phyloP scores from a whole-genome alignment of 2,797 vertebrate genomes.

The Anolis apletophallus region DNA sequence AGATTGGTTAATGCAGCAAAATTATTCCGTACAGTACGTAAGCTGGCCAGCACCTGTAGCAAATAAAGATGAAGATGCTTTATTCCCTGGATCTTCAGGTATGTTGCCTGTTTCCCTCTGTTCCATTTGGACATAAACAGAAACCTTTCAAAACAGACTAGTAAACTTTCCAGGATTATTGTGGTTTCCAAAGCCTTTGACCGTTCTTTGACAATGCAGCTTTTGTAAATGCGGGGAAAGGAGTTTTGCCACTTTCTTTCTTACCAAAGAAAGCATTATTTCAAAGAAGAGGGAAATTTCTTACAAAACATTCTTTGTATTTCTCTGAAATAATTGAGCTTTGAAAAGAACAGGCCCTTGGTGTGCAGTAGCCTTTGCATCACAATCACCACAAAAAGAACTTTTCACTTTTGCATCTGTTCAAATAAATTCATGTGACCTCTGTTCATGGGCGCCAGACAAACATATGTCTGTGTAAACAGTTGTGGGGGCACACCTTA shows the following conservation, averaged over 20 bases:
- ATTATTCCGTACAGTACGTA: slow-evolving; percentile 98
- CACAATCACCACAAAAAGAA: slow-evolving; percentile 41
- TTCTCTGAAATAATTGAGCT: slow-evolving; percentile 35
- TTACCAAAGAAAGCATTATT: slow-evolving; percentile 39
- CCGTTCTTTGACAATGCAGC: slow-evolving; percentile 35
- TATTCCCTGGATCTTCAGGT: slow-evolving; percentile 31
- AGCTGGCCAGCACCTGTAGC: slow-evolving; percentile 93
- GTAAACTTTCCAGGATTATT: slow-evolving; percentile 27
- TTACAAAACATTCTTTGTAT: slow-evolving; percentile 34
- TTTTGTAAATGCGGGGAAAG: slow-evolving; percentile 22
- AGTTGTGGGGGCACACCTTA: not conserved
- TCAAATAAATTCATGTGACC: slow-evolving; percentile 8
- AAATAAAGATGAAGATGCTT: slow-evolving; percentile 41
- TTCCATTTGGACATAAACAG: slow-evolving; percentile 31
- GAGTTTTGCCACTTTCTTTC: slow-evolving; percentile 14
- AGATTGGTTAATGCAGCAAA: slow-evolving; percentile 98
- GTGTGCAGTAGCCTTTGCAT: slow-evolving; percentile 5
- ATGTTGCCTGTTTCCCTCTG: not conserved
- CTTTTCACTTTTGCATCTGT: not conserved
- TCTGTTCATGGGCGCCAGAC: not conserved
- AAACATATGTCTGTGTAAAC: not conserved
- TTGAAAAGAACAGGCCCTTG: slow-evolving; percentile 45
- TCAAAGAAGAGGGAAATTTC: slow-evolving; percentile 41
- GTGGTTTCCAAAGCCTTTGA: slow-evolving; percentile 41
- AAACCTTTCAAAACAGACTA: slow-evolving; percentile 17